Percentiles rank a stretch among this genome's conserved stretches.
These are phyloP conservation scores for Falco punctatus DNA, from an alignment of 2,113 vertebrate species.

Conservation along the genomic window DNA sequence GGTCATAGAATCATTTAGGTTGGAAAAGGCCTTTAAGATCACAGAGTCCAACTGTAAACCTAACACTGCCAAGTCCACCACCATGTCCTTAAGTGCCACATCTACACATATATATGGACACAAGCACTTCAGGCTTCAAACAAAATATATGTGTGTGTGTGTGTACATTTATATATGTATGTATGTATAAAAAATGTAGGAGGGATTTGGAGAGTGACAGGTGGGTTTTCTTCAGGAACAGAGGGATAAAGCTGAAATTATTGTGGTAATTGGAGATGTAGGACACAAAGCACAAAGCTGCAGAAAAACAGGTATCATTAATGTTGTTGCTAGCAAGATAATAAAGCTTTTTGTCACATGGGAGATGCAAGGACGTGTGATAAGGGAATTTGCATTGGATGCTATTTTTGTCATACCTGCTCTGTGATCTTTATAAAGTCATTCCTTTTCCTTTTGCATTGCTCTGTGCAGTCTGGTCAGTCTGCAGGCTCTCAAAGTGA, in stretches of 20 bases:
- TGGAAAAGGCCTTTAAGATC: too few relatives aligned
- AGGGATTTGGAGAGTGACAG: not conserved
- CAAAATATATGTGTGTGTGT: not conserved
- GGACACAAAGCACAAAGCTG: not conserved
- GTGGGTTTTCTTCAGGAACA: not conserved
- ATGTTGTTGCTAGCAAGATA: not conserved
- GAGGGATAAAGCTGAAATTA: not conserved
- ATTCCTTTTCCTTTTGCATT: not conserved
- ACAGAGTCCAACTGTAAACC: too few relatives aligned
- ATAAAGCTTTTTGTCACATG: not conserved
- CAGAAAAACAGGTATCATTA: not conserved
- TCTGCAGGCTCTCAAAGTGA: not conserved
- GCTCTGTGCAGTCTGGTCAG: not conserved
- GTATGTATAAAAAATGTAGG: not conserved
- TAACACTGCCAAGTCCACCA: too few relatives aligned
- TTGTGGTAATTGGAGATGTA: not conserved
- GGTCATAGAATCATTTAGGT: too few relatives aligned
- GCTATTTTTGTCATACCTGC: not conserved
- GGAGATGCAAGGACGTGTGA: not conserved
- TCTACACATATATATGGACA: rapidly evolving
- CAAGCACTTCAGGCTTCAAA: not conserved
- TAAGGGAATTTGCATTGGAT: not conserved
- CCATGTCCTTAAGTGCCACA: too few relatives aligned
- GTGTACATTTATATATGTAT: not conserved
- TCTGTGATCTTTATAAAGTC: not conserved